Evolutionary conservation across 92 coral and sea anemone species (phyloP).

Genomic region (Epizoanthus stellaris): DNA sequence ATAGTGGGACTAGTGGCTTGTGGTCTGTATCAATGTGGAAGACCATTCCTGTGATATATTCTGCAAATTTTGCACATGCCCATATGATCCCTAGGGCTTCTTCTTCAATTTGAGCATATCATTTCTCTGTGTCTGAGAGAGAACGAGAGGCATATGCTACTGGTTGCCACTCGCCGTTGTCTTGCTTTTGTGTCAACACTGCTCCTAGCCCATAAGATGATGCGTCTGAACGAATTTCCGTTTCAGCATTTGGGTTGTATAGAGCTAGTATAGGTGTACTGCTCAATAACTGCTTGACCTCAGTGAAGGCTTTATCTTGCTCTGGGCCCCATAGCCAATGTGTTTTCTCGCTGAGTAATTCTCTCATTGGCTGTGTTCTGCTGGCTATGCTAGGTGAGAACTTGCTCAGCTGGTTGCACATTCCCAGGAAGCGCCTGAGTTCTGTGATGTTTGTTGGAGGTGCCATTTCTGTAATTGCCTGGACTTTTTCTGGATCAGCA

Average conservation of each 20-base stretch:
- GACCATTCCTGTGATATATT: constrained; percentile 49
- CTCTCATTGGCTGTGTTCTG: constrained; percentile 32
- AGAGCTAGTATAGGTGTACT: constrained; percentile 27
- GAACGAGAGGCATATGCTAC: constrained; percentile 55
- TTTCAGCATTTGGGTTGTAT: constrained; percentile 4
- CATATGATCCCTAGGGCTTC: constrained; percentile 60
- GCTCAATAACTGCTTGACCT: not conserved
- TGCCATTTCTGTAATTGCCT: constrained; percentile 2
- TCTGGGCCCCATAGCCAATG: constrained; percentile 33
- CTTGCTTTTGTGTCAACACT: constrained; percentile 51
- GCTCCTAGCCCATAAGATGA: constrained; percentile 57
- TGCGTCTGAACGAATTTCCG: constrained; percentile 42
- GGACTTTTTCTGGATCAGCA: constrained; percentile 38
- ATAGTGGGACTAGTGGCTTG: constrained; percentile 58
- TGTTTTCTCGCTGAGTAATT: constrained; percentile 1
- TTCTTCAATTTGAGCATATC: constrained; percentile 63
- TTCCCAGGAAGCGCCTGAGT: constrained; percentile 27
- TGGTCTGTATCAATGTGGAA: constrained; percentile 65
- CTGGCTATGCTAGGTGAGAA: constrained; percentile 27
- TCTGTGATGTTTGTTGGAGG: constrained; percentile 30
- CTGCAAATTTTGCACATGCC: constrained; percentile 67
- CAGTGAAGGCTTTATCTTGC: constrained; percentile 23
- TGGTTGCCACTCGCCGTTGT: constrained; percentile 45
- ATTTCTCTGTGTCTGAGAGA: constrained; percentile 43
- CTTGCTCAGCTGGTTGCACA: constrained; percentile 27